These are phyloP conservation scores for Bellardia bayeri DNA, from an alignment of 2,888 invertebrate species.

Conservation along the genomic window DNA sequence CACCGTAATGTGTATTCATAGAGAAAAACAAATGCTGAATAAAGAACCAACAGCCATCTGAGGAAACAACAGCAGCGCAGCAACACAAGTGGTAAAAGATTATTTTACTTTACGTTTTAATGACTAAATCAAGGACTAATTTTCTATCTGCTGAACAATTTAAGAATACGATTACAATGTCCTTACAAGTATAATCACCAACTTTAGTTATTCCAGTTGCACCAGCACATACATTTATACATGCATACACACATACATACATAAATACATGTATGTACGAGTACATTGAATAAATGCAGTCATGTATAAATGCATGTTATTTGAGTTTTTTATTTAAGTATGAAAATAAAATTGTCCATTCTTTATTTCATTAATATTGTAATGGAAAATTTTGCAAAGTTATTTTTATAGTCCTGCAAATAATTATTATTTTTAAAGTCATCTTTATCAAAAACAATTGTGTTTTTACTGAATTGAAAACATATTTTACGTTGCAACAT, in stretches of 20 bases:
- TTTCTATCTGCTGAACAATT: slow-evolving; percentile 23
- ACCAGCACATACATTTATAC: neutral
- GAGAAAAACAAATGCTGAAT: neutral
- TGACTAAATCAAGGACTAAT: slow-evolving; percentile 37
- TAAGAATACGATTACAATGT: slow-evolving; percentile 29
- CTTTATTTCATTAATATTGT: too few species aligned
- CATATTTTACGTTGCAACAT: too few species aligned
- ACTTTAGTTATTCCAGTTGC: neutral
- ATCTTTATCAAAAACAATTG: too few species aligned
- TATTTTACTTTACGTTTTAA: slow-evolving; percentile 21
- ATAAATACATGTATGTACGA: too few species aligned
- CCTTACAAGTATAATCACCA: slow-evolving; percentile 34
- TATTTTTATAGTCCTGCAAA: too few species aligned
- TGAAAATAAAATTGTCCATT: too few species aligned
- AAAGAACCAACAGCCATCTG: neutral
- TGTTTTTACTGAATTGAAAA: too few species aligned
- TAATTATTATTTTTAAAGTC: too few species aligned
- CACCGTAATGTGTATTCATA: neutral
- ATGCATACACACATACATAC: neutral
- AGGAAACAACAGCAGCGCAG: slow-evolving; percentile 1
- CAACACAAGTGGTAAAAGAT: slow-evolving; percentile 18
- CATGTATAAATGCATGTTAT: too few species aligned
- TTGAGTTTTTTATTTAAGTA: too few species aligned
- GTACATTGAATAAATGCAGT: too few species aligned
- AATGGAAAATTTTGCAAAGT: too few species aligned